Base-by-base conservation (phyloP, 2,113 vertebrate species). In the Neodontobutis hainanensis region DNA sequence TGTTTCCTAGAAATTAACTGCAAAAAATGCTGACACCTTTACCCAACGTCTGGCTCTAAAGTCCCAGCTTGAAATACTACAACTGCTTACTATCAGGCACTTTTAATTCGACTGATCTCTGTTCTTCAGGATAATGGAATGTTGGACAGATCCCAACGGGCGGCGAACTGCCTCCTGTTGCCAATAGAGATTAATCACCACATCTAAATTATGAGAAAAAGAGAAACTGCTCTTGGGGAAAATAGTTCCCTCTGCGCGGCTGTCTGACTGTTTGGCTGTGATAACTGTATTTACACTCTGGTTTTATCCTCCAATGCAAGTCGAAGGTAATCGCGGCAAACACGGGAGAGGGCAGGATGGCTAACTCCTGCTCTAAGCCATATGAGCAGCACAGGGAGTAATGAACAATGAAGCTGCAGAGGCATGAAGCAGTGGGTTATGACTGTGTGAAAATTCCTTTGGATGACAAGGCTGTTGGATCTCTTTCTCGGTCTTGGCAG, bases 21-120 rank as follows among this genome's bases (percentile, higher is more conserved):
- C 5, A 38, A 71, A 35, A 46, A 56, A 14, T 32, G 40, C 34
- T 70, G 51, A 68, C 43, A 75, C 48, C 3, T 27, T 52, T 55
- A 70, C 40, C 59, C 27, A 8, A 63, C 60, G 59, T 82, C 65
- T 48, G 49, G 72, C 19, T 27, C 19, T 74, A 49, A 34, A 36
- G 5, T 48, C 27, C 60, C 4, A 49, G 36, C 70, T 75, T 68
- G 38, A 70, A 80, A 64, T 62, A 80, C 76, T 49, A 51, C 59
- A 38, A 45, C 71, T 53, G 48, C 65, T 78, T 65, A 68, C 49
- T 36, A 72, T 78, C 59, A 68, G 59, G 65, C 52, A 57, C 65
- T 80, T 85, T 79, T 59, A 69, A 5, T 78, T 78, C 65, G 77
- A 80, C 49, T 72, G 68, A 81, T 70, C 71, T 70, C 77, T 77